phyloP scores from a whole-genome alignment of 2,797 vertebrate species.

The Sebastes itinus region DNA sequence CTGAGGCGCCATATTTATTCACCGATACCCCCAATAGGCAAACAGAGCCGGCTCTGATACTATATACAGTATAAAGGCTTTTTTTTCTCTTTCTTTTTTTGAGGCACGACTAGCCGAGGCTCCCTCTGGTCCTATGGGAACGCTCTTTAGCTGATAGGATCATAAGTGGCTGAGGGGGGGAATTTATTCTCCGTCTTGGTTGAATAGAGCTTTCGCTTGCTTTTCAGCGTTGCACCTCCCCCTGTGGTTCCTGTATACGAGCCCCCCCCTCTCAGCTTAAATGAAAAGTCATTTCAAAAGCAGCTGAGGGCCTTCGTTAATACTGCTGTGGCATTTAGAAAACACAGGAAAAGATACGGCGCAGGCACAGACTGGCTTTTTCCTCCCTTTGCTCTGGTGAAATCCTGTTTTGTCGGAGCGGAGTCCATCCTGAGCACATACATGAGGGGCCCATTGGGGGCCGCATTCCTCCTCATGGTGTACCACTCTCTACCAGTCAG shows the following conservation, averaged over 20 bases:
- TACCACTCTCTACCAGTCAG: conserved; percentile 76
- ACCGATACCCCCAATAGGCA: conserved; percentile 22
- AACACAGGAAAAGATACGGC: conserved; percentile 55
- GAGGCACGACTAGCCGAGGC: conserved; percentile 13
- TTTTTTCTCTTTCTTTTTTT: conserved; percentile 28
- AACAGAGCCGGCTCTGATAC: conserved; percentile 40
- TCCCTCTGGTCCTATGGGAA: conserved; percentile 45
- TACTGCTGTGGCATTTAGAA: conserved; percentile 52
- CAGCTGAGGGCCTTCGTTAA: conserved; percentile 56
- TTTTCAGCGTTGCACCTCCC: conserved; percentile 27
- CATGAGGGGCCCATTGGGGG: conserved; percentile 31
- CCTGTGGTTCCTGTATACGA: conserved; percentile 44
- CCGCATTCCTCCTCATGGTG: conserved; percentile 67
- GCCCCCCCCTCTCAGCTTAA: conserved; percentile 32
- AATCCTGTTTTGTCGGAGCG: conserved; percentile 66
- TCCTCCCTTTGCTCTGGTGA: conserved; percentile 35
- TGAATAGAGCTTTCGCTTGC: conserved; percentile 45
- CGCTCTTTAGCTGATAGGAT: conserved; percentile 56
- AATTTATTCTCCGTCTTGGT: conserved; percentile 44
- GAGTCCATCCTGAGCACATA: conserved; percentile 60
- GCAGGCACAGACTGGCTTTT: conserved; percentile 23
- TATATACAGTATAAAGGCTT: conserved; percentile 38
- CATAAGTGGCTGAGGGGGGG: conserved; percentile 33
- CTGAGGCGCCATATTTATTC: conserved; percentile 38
- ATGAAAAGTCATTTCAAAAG: conserved; percentile 57